A percentile compares a stretch with the other conserved stretches of the same genome.
phyloP scores from a whole-genome alignment of 2,888 invertebrate species.

The Crioceris asparagi region DNA sequence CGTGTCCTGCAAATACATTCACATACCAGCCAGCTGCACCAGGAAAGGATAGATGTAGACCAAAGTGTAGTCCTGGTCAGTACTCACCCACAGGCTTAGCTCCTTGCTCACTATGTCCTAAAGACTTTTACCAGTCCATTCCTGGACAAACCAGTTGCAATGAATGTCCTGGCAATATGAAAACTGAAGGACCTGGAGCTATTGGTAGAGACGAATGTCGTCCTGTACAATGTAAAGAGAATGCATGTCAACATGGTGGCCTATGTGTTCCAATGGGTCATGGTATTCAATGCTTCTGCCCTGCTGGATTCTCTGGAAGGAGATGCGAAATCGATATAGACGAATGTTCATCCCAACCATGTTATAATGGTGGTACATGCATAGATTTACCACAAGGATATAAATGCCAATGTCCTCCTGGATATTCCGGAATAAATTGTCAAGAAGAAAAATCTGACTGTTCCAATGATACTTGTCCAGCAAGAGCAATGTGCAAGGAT shows the following conservation, averaged over 20 bases:
- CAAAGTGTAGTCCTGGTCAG: slow-evolving; percentile 80
- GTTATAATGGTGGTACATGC: slow-evolving; percentile 87
- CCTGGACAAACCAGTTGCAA: slow-evolving; percentile 76
- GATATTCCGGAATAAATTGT: slow-evolving; percentile 87
- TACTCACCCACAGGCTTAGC: slow-evolving; percentile 90
- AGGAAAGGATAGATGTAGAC: slow-evolving; percentile 68
- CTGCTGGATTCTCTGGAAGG: slow-evolving; percentile 87
- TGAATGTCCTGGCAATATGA: slow-evolving; percentile 86
- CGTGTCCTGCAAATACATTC: slow-evolving; percentile 80
- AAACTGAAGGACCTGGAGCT: slow-evolving; percentile 70
- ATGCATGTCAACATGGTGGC: slow-evolving; percentile 84
- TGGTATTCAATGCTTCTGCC: slow-evolving; percentile 83
- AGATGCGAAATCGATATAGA: slow-evolving; percentile 92
- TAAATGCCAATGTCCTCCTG: slow-evolving; percentile 75
- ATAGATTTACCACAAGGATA: slow-evolving; percentile 88
- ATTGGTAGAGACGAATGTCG: slow-evolving; percentile 78
- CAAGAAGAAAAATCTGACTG: slow-evolving; percentile 90
- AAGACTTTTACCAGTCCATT: slow-evolving; percentile 81
- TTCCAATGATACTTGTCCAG: slow-evolving; percentile 81
- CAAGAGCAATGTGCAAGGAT: slow-evolving; percentile 95
- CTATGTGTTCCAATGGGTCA: slow-evolving; percentile 82
- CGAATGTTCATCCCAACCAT: slow-evolving; percentile 89
- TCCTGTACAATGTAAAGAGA: slow-evolving; percentile 76
- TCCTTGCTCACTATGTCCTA: slow-evolving; percentile 86
- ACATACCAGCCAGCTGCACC: slow-evolving; percentile 89